Evolutionary conservation across 1,140 invertebrate species (phyloP), one percentile per base, ranked within the genome.

Genomic region (Cydia fagiglandana): DNA sequence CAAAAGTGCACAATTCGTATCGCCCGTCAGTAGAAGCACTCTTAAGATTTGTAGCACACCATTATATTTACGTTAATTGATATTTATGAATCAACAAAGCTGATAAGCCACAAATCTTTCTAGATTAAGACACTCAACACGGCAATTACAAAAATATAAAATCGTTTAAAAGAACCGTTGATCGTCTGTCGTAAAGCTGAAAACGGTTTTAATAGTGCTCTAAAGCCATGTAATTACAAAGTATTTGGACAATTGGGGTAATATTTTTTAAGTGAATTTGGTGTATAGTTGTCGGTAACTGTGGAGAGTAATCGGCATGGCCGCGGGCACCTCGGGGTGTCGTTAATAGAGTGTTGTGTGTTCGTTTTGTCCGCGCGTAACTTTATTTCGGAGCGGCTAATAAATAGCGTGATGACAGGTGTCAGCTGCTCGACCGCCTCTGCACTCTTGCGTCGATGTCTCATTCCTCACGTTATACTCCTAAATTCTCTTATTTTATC

Each of bases 341-440:
- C 85, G 85, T 89, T 91, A 91, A 91, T 91, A 91, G 90, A 87
- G 88, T 83, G 88, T 88, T 86, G 84, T 90, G 85, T 88, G 84
- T 88, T 90, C 87, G 85, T 91, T 91, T 92, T 91, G 87, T 91
- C 86, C 86, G 84, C 86, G 82, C 88, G 88, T 88, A 88, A 84
- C 81, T 87, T 91, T 92, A 91, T 92, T 92, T 92, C 87, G 88
- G 89, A 88, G 85, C 89, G 88, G 79, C 87, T 90, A 91, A 92
- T 92, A 91, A 92, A 92, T 92, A 91, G 91, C 89, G 85, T 88
- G 91, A 92, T 92, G 90, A 93, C 91, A 92, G 90, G 85, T 91
- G 91, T 91, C 91, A 92, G 90, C 90, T 90, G 91, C 88, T 89
- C 87, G 80, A 88, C 84, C 91, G 91, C 91, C 91, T 91, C 89